Evolutionary conservation across 2,888 invertebrate species (phyloP), one percentile per base, ranked within the genome.

Genomic region (Heliconius erato): DNA sequence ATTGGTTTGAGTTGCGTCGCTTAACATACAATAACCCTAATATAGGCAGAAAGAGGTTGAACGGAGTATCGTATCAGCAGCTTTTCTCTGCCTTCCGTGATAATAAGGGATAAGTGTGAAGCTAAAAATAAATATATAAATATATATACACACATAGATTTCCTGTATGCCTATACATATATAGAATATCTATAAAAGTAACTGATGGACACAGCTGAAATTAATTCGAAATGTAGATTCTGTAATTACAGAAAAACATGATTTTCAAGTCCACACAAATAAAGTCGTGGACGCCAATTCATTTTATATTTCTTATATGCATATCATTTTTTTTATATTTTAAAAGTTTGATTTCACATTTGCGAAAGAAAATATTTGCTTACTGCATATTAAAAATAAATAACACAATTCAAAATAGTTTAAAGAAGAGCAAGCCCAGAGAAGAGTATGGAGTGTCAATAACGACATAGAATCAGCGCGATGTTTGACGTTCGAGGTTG

Each of bases 381-480:
- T n/a, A n/a, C n/a, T n/a, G 49, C 49, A 54, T 54, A 54, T 6
- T 6, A 54, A 6, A 28, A 26, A 65, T 19, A 40, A 65, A 40
- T 67, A 9, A 19, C 44, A 6, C 40, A 19, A 32, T 35, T 59
- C 12, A 11, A 40, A 40, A 74, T 81, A 95, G 96, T 93, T 94
- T 78, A 93, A 93, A 87, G 95, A 95, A 87, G 94, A 94, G 79
- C 92, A 94, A 86, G 89, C 89, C 4, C 90, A 91, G 2, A 91
- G 93, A 14, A 92, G 91, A 85, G 77, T 91, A 77, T 68, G 83
- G 54, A 84, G 82, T 7, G 49, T 92, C n/a, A 88, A 91, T 80
- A 90, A 89, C 78, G 92, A 93, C 59, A 82, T 91, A 72, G 92
- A 93, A 28, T 89, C 93, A 0, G 89, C 89, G 11, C 90, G 91